Conservation (phyloP, 2,113 vertebrate genomes). For the Paracanthobrama guichenoti region DNA sequence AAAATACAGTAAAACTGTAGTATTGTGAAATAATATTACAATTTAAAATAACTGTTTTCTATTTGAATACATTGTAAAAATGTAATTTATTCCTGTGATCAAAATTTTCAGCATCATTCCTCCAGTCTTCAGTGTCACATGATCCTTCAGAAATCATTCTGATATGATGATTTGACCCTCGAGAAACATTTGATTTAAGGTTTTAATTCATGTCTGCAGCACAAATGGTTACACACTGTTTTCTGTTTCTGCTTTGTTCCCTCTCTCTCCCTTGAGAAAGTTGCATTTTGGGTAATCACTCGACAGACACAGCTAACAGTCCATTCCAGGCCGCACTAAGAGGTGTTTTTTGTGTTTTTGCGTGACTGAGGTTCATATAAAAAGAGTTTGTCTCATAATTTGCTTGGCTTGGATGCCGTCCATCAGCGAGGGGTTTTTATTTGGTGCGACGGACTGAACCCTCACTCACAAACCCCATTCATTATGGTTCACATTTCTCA, state of each 20-base stretch:
- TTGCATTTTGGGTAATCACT: no score
- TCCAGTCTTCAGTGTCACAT: not conserved
- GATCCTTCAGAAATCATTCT: not conserved
- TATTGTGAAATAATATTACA: not conserved
- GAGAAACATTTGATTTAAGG: not conserved
- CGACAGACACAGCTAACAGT: not conserved
- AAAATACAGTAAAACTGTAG: not conserved
- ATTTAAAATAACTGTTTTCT: not conserved
- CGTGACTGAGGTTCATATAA: constrained; percentile 71
- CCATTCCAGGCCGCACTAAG: not conserved
- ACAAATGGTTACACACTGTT: no score
- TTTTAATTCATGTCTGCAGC: no score
- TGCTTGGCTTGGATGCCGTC: constrained; percentile 70
- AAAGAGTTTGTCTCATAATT: constrained; percentile 68
- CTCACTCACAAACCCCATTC: constrained; percentile 56
- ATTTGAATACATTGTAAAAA: not conserved
- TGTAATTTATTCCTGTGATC: not conserved
- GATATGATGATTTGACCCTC: not conserved
- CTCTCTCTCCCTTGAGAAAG: no score
- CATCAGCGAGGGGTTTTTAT: constrained; percentile 64
- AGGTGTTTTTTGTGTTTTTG: constrained; percentile 60
- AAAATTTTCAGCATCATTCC: not conserved
- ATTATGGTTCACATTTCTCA: constrained; percentile 72
- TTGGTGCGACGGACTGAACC: constrained; percentile 49
- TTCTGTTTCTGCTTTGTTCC: no score